These are phyloP conservation scores for Paedocypris micromegethes DNA, from an alignment of 2,797 vertebrate genomes.

Conservation along the genomic window DNA sequence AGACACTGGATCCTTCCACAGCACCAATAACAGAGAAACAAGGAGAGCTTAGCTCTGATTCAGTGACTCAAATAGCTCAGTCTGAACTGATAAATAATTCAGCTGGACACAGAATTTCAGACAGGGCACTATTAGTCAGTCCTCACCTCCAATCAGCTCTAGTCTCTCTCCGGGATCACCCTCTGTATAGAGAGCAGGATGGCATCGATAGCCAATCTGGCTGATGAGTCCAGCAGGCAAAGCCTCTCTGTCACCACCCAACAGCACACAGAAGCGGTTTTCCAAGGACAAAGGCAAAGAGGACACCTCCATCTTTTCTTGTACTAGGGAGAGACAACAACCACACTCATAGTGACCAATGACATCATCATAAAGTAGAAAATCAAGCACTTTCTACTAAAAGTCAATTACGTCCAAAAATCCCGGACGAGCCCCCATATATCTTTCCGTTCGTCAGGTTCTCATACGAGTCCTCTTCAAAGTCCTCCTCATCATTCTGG, in stretches of 20 bases:
- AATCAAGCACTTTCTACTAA: constrained; percentile 3
- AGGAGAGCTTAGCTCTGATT: constrained; percentile 34
- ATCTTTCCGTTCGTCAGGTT: constrained; percentile 82
- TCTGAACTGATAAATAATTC: constrained; percentile 28
- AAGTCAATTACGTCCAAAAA: constrained; percentile 75
- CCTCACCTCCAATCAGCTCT: constrained; percentile 90
- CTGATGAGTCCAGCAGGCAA: constrained; percentile 93
- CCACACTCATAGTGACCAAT: constrained; percentile 25
- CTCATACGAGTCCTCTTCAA: constrained; percentile 89
- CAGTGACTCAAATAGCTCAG: constrained; percentile 31
- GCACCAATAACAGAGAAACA: constrained; percentile 45
- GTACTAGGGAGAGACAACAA: constrained; percentile 61
- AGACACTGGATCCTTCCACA: constrained; percentile 84
- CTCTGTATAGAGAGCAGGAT: constrained; percentile 93
- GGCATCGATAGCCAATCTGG: constrained; percentile 93
- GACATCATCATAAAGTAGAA: constrained; percentile 4
- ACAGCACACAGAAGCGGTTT: constrained; percentile 89
- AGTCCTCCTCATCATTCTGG: constrained; percentile 88
- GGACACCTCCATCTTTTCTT: constrained; percentile 85
- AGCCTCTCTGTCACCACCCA: constrained; percentile 89
- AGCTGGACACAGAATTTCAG: constrained; percentile 19
- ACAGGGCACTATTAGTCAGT: constrained; percentile 19
- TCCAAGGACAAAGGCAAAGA: constrained; percentile 78
- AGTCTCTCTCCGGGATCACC: constrained; percentile 95
- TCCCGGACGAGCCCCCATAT: constrained; percentile 78